These are phyloP conservation scores for Amphipoea oculea DNA, from an alignment of 2,888 invertebrate species.

Conservation along the genomic window DNA sequence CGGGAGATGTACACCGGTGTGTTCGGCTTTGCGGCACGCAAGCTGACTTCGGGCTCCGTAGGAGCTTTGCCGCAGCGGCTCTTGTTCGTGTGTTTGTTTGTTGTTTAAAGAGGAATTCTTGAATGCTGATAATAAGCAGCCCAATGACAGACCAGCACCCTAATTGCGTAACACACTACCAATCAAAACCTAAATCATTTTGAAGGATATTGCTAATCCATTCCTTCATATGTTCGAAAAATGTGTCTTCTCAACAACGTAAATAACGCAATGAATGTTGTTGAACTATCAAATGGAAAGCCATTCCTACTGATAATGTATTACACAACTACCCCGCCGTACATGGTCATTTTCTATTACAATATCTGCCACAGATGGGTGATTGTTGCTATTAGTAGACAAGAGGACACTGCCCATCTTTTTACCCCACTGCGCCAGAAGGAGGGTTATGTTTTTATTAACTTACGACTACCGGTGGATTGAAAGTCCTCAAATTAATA, in stretches of 20 bases:
- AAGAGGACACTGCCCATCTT: neutral
- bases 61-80: too few species aligned
- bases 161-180: neutral
- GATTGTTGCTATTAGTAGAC: neutral
- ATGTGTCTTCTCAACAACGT: neutral
- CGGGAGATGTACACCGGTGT: too few species aligned
- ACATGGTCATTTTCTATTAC: neutral
- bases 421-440: too few species aligned
- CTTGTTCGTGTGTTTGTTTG: too few species aligned
- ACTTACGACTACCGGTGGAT: neutral
- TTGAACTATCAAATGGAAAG: neutral
- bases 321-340: neutral
- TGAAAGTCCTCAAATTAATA: neutral
- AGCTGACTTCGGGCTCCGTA: too few species aligned
- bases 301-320: neutral
- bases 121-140: neutral
- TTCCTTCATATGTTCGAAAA: neutral
- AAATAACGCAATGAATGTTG: neutral
- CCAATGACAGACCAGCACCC: neutral
- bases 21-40: too few species aligned
- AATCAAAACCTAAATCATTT: neutral
- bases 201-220: neutral
- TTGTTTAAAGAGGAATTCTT: neutral
- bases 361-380: neutral
- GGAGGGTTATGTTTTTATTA: too few species aligned